phyloP scores from a whole-genome alignment of 2,113 vertebrate species.

The Rostratula benghalensis region DNA sequence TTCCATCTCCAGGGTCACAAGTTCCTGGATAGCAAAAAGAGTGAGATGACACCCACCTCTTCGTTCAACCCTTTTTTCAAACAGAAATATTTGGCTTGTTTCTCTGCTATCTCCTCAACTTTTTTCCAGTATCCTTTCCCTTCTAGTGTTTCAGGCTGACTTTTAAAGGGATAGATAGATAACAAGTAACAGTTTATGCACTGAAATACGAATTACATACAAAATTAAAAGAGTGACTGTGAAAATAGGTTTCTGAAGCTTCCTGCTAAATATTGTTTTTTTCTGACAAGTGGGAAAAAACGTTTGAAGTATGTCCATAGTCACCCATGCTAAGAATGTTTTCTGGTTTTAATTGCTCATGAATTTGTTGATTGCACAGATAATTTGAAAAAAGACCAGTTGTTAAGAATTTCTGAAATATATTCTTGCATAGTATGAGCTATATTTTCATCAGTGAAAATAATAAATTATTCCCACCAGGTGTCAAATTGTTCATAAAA shows the following conservation, averaged over 20 bases:
- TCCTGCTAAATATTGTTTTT: background rate
- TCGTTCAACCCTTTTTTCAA: background rate
- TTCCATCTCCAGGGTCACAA: background rate
- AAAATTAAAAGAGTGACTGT: background rate
- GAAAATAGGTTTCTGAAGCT: background rate
- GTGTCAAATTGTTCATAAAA: constrained; percentile 34
- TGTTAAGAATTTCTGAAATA: background rate
- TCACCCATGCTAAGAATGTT: background rate
- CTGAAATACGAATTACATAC: background rate
- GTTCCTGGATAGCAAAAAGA: background rate
- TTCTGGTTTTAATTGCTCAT: constrained; percentile 4
- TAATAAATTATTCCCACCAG: constrained; percentile 6
- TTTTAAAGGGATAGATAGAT: background rate
- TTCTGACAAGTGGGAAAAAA: background rate
- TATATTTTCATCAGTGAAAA: background rate
- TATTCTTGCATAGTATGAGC: background rate
- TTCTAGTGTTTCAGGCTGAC: background rate
- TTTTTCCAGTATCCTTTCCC: background rate
- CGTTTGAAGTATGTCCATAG: background rate
- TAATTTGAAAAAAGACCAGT: constrained; percentile 14
- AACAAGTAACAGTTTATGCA: background rate
- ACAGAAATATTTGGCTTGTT: background rate
- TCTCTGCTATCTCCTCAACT: background rate
- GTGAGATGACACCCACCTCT: accelerated
- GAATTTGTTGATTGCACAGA: constrained; percentile 5